Percentiles rank a stretch among this genome's conserved stretches.
Conservation (phyloP, 2,113 vertebrate genomes). For the Tragelaphus strepsiceros region DNA sequence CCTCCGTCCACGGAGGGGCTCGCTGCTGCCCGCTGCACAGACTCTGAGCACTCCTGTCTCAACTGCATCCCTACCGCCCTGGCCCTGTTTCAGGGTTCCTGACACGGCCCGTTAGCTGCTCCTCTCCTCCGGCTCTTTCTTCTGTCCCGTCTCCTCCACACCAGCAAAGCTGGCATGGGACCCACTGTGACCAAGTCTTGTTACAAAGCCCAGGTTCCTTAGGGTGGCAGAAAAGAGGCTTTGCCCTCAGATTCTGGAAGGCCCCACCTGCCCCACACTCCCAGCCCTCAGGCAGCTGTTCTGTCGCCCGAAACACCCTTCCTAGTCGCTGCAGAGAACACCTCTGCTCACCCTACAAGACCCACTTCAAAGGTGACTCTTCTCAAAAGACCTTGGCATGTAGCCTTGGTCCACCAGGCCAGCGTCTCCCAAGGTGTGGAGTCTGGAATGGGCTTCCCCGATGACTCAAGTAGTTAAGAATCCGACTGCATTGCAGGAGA, state of each 20-base stretch:
- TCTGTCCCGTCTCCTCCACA: not conserved
- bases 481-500: not conserved
- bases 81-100: not conserved
- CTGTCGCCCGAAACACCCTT: not conserved
- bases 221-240: not conserved
- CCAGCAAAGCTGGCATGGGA: not conserved
- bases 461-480: not conserved
- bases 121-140: not conserved
- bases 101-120: too few relatives aligned
- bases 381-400: not conserved
- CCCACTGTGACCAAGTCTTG: not conserved
- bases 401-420: not conserved
- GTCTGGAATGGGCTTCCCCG: not conserved
- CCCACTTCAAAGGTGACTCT: not conserved
- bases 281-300: not conserved
- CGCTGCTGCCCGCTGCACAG: not conserved
- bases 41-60: too few relatives aligned
- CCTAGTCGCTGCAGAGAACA: not conserved
- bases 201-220: not conserved
- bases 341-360: not conserved
- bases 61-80: not conserved
- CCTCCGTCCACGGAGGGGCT: rapidly evolving
- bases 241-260: not conserved
- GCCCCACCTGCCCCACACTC: not conserved
- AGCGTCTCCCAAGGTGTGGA: not conserved